Conservation (phyloP, 23 tunicate species). For the Trididemnum miniatum region DNA sequence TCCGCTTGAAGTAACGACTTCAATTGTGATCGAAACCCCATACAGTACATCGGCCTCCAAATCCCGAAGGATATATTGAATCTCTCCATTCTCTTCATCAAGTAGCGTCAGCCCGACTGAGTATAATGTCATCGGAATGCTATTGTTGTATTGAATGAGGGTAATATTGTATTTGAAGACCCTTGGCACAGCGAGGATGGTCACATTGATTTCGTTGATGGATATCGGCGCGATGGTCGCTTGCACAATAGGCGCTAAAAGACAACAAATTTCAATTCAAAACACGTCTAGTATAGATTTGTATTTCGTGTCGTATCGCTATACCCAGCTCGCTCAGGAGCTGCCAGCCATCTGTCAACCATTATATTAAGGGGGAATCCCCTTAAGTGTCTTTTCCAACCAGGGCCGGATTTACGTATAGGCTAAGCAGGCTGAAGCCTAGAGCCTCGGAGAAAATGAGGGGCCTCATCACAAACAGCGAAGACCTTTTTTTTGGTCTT, state of each 20-base stretch:
- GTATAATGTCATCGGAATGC: neutral
- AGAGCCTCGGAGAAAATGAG: too few species aligned
- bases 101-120: neutral
- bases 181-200: neutral
- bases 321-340: too few species aligned
- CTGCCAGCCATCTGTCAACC: too few species aligned
- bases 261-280: too few species aligned
- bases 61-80: neutral
- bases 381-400: too few species aligned
- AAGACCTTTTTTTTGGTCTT: too few species aligned
- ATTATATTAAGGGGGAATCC: too few species aligned
- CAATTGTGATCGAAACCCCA: neutral
- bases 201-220: neutral
- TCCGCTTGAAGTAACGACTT: neutral
- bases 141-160: neutral
- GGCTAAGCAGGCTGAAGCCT: too few species aligned
- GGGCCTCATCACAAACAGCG: too few species aligned
- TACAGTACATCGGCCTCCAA: neutral
- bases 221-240: neutral
- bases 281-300: too few species aligned
- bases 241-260: neutral
- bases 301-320: too few species aligned
- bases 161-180: neutral
- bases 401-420: too few species aligned
- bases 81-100: neutral